These are phyloP conservation scores for Zele albiditarsus DNA, from an alignment of 2,888 invertebrate species.

Conservation along the genomic window DNA sequence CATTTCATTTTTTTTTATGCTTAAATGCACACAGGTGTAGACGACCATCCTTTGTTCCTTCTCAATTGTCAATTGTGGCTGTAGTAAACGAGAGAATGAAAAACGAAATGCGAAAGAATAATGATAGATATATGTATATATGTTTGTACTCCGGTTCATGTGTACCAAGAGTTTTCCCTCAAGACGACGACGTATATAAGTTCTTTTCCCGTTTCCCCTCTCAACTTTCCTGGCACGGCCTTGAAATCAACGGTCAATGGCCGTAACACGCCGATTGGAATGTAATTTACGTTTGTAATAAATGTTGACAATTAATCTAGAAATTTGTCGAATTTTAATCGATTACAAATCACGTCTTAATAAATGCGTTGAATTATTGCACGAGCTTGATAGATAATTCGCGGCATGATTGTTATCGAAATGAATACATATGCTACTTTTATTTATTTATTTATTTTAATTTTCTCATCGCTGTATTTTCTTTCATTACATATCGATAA, in stretches of 20 bases:
- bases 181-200: constrained; percentile 7
- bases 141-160: not conserved
- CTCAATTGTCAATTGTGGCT: constrained; percentile 16
- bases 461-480: not conserved
- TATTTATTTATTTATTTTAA: not conserved
- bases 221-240: constrained; percentile 44
- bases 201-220: not conserved
- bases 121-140: constrained; percentile 5
- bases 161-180: constrained; percentile 23
- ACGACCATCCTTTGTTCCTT: constrained; percentile 36
- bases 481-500: not conserved
- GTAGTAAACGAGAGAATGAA: not conserved
- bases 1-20: constrained; percentile 23
- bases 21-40: constrained; percentile 20
- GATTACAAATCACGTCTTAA: not conserved
- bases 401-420: not conserved
- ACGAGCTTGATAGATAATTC: not conserved
- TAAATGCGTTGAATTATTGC: not conserved
- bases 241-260: constrained; percentile 58
- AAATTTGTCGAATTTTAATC: constrained; percentile 14
- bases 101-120: not conserved
- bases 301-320: constrained; percentile 39
- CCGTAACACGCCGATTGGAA: constrained; percentile 59
- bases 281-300: constrained; percentile 53
- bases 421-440: not conserved